phyloP scores from a whole-genome alignment of 2,113 vertebrate species.

The Litocranius walleri region DNA sequence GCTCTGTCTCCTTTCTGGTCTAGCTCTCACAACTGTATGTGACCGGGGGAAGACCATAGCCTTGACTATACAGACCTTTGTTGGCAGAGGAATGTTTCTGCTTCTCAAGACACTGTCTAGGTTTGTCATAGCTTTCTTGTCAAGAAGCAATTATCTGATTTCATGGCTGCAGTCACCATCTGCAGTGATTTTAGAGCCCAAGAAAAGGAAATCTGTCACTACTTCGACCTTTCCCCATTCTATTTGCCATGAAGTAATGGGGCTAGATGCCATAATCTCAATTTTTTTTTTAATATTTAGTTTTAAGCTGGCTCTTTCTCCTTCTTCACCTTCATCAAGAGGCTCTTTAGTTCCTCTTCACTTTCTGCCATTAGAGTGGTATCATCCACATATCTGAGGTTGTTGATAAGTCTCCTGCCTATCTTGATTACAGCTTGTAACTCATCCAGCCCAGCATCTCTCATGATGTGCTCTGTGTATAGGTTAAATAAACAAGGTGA shows the following conservation, averaged over 20 bases:
- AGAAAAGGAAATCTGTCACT: background rate
- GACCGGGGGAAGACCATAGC: background rate
- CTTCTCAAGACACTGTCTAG: background rate
- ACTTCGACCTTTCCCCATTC: background rate
- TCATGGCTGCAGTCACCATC: background rate
- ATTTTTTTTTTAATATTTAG: background rate
- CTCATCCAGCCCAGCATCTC: background rate
- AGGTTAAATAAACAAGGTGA: background rate
- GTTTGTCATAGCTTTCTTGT: background rate
- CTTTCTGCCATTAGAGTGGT: background rate
- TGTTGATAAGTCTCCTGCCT: background rate
- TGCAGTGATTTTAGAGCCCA: background rate
- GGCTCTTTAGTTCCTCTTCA: background rate
- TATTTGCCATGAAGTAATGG: background rate
- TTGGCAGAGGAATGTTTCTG: background rate
- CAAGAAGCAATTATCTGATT: background rate
- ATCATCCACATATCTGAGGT: background rate
- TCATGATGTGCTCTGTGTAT: background rate
- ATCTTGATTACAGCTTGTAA: background rate
- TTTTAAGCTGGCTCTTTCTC: background rate
- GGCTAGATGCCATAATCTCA: background rate
- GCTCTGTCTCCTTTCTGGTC: accelerated
- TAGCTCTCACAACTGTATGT: background rate
- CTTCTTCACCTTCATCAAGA: background rate
- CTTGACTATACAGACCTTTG: background rate